Percentiles rank a stretch among this genome's conserved stretches.
Conservation (phyloP, 2,888 invertebrate species). For the Cosmorhoe ocellata region DNA sequence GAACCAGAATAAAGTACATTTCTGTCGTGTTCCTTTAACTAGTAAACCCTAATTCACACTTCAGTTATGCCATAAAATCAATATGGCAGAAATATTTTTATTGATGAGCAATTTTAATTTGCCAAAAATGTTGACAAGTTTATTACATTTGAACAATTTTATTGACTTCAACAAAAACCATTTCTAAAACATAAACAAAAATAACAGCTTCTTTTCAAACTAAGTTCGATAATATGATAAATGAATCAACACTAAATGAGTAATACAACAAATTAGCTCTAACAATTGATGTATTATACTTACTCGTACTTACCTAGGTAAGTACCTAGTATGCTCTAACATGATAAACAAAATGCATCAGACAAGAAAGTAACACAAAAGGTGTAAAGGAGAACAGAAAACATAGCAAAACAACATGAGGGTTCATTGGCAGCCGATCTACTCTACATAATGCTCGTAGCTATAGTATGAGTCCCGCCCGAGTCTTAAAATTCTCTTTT, state of each 20-base stretch:
- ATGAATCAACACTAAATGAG: conserved; percentile 13
- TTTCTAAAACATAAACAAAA: too few species aligned
- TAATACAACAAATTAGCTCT: conserved; percentile 19
- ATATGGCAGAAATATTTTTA: background rate
- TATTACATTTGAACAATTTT: background rate
- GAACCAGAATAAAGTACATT: background rate
- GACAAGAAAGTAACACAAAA: conserved; percentile 33
- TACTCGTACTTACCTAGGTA: too few species aligned
- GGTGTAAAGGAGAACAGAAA: conserved; percentile 30
- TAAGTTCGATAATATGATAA: conserved; percentile 10
- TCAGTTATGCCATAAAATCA: conserved; percentile 5
- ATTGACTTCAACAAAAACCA: too few species aligned
- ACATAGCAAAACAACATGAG: conserved; percentile 14
- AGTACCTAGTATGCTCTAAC: too few species aligned
- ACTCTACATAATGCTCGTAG: conserved; percentile 3
- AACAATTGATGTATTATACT: too few species aligned
- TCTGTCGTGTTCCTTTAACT: conserved; percentile 4
- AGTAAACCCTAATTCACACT: conserved; percentile 6
- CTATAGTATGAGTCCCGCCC: too few species aligned
- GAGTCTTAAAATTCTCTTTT: too few species aligned
- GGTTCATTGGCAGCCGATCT: conserved; percentile 25
- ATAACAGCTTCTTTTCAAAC: too few species aligned
- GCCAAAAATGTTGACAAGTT: conserved; percentile 1
- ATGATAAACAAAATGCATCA: conserved; percentile 18
- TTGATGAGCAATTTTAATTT: background rate